Evolutionary conservation across 2,113 vertebrate species (phyloP).

Genomic region (Pandion haliaetus): DNA sequence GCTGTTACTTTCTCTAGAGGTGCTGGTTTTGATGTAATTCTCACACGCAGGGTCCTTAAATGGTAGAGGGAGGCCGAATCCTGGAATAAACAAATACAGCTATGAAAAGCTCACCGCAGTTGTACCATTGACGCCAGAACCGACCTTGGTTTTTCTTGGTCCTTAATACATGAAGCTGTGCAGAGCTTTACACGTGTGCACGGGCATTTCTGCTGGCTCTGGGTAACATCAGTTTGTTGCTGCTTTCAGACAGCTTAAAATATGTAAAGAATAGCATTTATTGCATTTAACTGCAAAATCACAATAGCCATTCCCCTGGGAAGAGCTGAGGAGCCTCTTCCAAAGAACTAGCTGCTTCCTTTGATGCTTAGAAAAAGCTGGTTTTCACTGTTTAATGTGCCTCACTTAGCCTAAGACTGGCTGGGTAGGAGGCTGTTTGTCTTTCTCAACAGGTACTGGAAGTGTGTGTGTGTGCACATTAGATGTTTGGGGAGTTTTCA

Average conservation of each 20-base stretch:
- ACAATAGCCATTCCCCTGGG: neutral
- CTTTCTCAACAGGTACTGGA: neutral
- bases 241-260: neutral
- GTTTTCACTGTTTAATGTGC: neutral
- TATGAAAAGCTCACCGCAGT: neutral
- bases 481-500: neutral
- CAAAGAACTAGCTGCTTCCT: neutral
- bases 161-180: neutral
- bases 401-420: neutral
- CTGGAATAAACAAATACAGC: neutral
- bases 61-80: neutral
- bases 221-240: neutral
- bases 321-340: neutral
- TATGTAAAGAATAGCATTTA: neutral
- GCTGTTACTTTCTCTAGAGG: no score
- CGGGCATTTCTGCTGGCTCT: neutral
- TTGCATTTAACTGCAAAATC: neutral
- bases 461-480: neutral
- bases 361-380: neutral
- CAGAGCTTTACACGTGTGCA: rapidly evolving
- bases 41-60: rapidly evolving
- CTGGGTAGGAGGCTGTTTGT: neutral
- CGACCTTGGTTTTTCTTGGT: neutral
- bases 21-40: neutral
- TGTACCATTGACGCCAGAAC: neutral